Evolutionary conservation across 2,797 vertebrate genomes (phyloP).

Genomic region (Sardinella longiceps): DNA sequence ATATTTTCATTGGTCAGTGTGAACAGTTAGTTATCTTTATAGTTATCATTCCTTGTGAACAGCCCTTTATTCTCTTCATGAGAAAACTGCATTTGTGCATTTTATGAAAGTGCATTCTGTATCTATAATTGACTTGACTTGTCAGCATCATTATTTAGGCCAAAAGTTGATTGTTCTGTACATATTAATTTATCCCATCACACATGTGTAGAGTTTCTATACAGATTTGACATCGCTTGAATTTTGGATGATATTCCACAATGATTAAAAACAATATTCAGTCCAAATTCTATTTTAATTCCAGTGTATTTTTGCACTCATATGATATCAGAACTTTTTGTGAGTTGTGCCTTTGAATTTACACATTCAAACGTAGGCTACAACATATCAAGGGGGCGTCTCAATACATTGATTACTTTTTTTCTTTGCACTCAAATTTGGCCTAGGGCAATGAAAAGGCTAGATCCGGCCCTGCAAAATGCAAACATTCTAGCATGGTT

Average conservation of each 20-base stretch:
- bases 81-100: background rate
- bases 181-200: background rate
- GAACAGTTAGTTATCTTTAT: too few species aligned
- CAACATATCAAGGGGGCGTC: too few species aligned
- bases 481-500: background rate
- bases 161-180: background rate
- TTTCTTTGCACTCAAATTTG: too few species aligned
- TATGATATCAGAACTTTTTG: background rate
- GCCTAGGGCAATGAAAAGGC: too few species aligned
- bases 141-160: background rate
- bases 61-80: too few species aligned
- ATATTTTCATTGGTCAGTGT: too few species aligned
- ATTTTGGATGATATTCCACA: background rate
- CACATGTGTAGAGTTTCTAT: background rate
- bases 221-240: too few species aligned
- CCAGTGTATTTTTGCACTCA: background rate
- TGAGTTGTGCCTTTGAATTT: background rate
- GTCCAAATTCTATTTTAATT: background rate
- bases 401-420: too few species aligned
- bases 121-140: background rate
- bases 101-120: background rate
- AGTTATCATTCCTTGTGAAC: too few species aligned
- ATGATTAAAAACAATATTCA: background rate
- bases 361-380: background rate
- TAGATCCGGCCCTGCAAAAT: too few species aligned